Base-by-base conservation (phyloP, 2,113 vertebrate species). In the Trichechus manatus region DNA sequence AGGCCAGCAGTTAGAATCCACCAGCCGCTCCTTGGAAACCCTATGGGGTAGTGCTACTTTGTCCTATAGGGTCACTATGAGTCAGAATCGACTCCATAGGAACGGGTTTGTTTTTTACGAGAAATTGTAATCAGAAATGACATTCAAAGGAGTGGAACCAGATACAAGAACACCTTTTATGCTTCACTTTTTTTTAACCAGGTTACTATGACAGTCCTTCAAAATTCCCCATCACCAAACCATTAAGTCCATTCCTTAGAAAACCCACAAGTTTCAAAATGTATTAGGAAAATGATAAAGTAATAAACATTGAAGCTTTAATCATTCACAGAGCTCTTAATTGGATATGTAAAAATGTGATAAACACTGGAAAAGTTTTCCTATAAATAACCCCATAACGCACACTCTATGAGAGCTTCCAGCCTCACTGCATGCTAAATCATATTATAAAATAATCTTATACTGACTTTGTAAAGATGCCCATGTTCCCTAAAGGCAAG, bases 251-350 rank as follows among this genome's bases (percentile, higher is more conserved):
- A 47, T 22, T 95, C 85, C 81, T 90, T 90, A 85, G 81, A 56
- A 93, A 96, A 87, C 3, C 20, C 39, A 42, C 50, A 53, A 59
- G 53, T 10, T 80, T 72, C 36, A 78, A 78, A 81, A 4, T n/a
- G 8, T 27, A 93, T 68, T 66, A 68, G 91, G 36, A 93, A 96
- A 79, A 75, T 59, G 63, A 88, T 31, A 72, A 77, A 68, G 50
- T 19, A 89, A 89, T 25, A 47, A 36, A 94, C 17, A 90, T 0
- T n/a, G 83, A 72, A 44, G 0, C 25, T 91, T 84, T 72, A 68
- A 56, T 75, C 53, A 83, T 63, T 91, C 89, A 72, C 5, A 56
- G 78, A 15, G 88, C 36, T 47, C 53, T 66, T 82, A 79, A 53
- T 33, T 72, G 61, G 44, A 56, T 68, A 47, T 31, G 2, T 79